Percentiles rank a stretch among this genome's conserved stretches.
Evolutionary conservation across 37 sponge, comb jelly and placozoan genomes (phyloP).

Genomic region (Aplysina aerophoba): DNA sequence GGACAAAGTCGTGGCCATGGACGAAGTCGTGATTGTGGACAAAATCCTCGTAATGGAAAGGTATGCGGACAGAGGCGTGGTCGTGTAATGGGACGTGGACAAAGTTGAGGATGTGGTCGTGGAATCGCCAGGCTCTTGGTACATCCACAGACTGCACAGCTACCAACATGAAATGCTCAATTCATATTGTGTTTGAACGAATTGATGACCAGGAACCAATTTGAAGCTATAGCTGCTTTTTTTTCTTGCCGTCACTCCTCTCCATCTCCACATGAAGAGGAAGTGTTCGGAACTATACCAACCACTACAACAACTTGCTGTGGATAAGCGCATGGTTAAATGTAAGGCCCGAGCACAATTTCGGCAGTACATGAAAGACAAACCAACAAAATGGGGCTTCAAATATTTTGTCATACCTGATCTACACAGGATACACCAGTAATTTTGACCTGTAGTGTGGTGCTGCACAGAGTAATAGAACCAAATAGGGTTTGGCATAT

Average conservation of each 20-base stretch:
- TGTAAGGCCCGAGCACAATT: slow-evolving; percentile 26
- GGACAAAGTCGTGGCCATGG: no score
- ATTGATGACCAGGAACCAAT: not conserved
- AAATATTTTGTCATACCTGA: not conserved
- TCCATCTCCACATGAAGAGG: slow-evolving; percentile 15
- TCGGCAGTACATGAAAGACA: slow-evolving; percentile 9
- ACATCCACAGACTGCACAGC: no score
- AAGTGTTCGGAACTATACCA: slow-evolving; percentile 18
- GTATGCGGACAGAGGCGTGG: no score
- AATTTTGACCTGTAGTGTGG: not conserved
- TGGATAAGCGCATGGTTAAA: slow-evolving; percentile 54
- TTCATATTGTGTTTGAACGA: slow-evolving; percentile 2
- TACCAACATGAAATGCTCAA: slow-evolving; percentile 1
- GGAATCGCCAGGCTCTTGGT: no score
- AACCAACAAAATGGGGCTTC: slow-evolving; percentile 22
- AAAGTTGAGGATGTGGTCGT: no score
- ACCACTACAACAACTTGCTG: slow-evolving; percentile 1
- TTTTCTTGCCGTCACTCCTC: no score
- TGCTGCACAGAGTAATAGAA: not conserved
- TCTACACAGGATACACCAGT: not conserved
- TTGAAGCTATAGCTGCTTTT: slow-evolving; percentile 20
- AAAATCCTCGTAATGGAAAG: no score
- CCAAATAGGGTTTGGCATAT: not conserved
- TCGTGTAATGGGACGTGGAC: no score
- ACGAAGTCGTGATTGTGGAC: no score